phyloP scores from a whole-genome alignment of 2,888 invertebrate species.

The Cephus pulcher region DNA sequence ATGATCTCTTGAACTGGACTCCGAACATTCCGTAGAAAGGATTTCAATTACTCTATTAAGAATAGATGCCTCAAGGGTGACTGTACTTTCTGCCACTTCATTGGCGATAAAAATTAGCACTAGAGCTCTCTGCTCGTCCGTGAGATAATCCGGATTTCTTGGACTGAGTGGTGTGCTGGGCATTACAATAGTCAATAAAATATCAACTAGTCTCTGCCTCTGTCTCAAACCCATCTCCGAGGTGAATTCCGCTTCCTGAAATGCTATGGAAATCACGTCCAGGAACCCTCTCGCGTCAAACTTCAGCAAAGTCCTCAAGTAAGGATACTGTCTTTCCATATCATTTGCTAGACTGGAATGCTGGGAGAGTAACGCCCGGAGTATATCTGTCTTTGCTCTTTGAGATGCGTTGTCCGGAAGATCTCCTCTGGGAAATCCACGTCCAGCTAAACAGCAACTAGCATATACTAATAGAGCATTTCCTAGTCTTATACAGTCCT shows the following conservation, averaged over 20 bases:
- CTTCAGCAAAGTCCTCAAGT: constrained; percentile 75
- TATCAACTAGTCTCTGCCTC: constrained; percentile 82
- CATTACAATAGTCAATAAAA: constrained; percentile 80
- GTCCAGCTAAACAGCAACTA: constrained; percentile 87
- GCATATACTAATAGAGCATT: constrained; percentile 88
- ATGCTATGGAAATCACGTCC: constrained; percentile 86
- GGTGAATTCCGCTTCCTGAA: constrained; percentile 83
- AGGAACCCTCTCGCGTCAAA: constrained; percentile 89
- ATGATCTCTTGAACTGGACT: constrained; percentile 45
- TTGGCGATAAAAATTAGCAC: constrained; percentile 60
- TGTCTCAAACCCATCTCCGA: constrained; percentile 78
- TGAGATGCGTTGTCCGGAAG: constrained; percentile 74
- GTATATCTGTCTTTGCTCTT: constrained; percentile 80
- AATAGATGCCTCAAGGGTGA: constrained; percentile 50
- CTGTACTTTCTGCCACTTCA: constrained; percentile 57
- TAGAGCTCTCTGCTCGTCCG: constrained; percentile 50
- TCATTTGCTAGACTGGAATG: constrained; percentile 75
- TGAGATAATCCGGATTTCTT: constrained; percentile 52
- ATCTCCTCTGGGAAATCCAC: constrained; percentile 83
- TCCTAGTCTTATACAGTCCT: constrained; percentile 72
- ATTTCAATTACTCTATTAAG: constrained; percentile 57
- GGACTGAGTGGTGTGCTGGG: constrained; percentile 60
- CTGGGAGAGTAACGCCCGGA: constrained; percentile 76
- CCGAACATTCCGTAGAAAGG: constrained; percentile 44
- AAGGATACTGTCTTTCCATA: constrained; percentile 77